Evolutionary conservation across 2,797 vertebrate species (phyloP).

Genomic region (Trichosurus vulpecula): DNA sequence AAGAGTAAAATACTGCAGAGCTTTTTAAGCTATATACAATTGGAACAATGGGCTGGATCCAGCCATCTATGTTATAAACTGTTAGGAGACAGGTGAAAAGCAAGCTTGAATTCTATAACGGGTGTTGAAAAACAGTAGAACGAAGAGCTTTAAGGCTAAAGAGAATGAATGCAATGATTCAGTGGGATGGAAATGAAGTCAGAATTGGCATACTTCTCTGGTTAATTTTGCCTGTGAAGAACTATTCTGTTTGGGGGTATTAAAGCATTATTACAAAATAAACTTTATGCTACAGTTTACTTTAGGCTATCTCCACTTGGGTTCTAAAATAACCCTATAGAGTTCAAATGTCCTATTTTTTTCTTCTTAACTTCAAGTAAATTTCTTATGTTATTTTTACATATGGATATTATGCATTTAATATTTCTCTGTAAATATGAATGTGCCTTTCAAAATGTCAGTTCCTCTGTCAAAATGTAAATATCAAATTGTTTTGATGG

Average conservation of each 20-base stretch:
- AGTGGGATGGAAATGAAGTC: conserved; percentile 81
- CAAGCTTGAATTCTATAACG: conserved; percentile 83
- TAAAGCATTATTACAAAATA: conserved; percentile 78
- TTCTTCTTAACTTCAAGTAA: background rate
- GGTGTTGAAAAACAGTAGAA: conserved; percentile 81
- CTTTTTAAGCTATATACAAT: conserved; percentile 87
- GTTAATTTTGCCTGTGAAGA: conserved; percentile 81
- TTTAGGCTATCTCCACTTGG: conserved; percentile 66
- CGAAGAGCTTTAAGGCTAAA: conserved; percentile 81
- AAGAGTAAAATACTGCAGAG: conserved; percentile 86
- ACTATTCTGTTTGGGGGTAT: conserved; percentile 78
- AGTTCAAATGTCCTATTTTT: background rate
- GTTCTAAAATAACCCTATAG: conserved; percentile 51
- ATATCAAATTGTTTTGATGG: background rate
- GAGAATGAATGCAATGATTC: conserved; percentile 82
- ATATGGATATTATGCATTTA: background rate
- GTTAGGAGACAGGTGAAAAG: conserved; percentile 84
- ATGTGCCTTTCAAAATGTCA: background rate
- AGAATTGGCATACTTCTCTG: conserved; percentile 84
- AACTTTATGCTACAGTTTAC: conserved; percentile 70
- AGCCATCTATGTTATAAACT: conserved; percentile 85
- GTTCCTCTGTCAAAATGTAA: background rate
- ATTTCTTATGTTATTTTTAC: background rate
- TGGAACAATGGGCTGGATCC: conserved; percentile 84
- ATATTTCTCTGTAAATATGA: background rate